Conservation (phyloP, 1,140 invertebrate genomes). For the Epicauta chinensis region DNA sequence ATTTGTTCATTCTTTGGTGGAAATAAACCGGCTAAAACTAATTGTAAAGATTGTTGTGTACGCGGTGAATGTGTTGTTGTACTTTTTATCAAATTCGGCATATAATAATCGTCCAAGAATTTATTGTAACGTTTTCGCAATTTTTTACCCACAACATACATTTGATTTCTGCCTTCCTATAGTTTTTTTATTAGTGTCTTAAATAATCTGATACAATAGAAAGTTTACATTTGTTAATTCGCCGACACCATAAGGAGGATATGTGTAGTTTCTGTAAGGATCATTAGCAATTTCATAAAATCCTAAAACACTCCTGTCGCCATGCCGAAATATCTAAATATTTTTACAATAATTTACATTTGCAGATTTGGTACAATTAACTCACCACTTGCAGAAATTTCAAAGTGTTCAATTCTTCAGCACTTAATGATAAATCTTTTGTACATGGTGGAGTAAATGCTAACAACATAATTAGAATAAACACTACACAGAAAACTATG, state of each 20-base stretch:
- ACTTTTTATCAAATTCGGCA: constrained; percentile 37
- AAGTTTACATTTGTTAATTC: constrained; percentile 64
- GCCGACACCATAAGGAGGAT: constrained; percentile 62
- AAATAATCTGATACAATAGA: neutral
- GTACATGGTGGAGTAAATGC: too few species aligned
- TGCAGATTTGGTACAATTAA: too few species aligned
- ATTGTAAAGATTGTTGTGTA: constrained; percentile 55
- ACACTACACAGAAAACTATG: too few species aligned
- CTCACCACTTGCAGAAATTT: too few species aligned
- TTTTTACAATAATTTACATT: too few species aligned
- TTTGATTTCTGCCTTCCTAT: constrained; percentile 36
- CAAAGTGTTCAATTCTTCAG: too few species aligned
- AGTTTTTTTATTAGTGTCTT: constrained; percentile 4
- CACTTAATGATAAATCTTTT: too few species aligned
- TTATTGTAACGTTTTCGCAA: constrained; percentile 54
- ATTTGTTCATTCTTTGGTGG: constrained; percentile 62
- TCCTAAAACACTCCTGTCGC: constrained; percentile 67
- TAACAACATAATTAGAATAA: too few species aligned
- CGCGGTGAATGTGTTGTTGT: constrained; percentile 44
- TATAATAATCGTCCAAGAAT: constrained; percentile 56
- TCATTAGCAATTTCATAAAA: constrained; percentile 55
- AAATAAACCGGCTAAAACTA: constrained; percentile 76
- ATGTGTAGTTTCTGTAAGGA: constrained; percentile 50
- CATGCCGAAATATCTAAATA: too few species aligned
- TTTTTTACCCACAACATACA: constrained; percentile 55